Evolutionary conservation across 2,888 invertebrate genomes (phyloP).

Genomic region (Caenorhabditis plicata): DNA sequence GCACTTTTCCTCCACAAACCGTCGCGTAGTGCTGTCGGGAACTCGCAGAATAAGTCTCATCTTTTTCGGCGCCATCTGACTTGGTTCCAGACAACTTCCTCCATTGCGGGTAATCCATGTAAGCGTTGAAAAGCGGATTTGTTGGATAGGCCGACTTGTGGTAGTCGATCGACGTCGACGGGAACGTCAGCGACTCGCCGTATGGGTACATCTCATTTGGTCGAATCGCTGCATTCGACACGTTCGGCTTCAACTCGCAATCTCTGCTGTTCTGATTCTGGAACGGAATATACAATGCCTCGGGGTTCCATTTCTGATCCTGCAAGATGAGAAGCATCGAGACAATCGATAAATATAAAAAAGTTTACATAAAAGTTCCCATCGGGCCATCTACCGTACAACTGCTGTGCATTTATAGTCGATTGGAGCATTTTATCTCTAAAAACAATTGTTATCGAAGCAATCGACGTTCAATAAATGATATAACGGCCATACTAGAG

Average conservation of each 20-base stretch:
- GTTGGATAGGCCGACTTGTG: slow-evolving; percentile 21
- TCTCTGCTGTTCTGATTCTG: slow-evolving; percentile 13
- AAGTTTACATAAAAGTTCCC: slow-evolving; percentile 19
- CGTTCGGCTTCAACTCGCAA: too few relatives aligned
- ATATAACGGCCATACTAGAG: too few relatives aligned
- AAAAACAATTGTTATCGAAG: too few relatives aligned
- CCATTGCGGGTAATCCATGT: slow-evolving; percentile 26
- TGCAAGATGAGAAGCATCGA: slow-evolving; percentile 1
- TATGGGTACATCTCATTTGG: slow-evolving; percentile 20
- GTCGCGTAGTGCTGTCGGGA: background rate
- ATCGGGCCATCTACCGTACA: slow-evolving; percentile 25
- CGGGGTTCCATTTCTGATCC: slow-evolving; percentile 14
- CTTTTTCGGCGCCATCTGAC: background rate
- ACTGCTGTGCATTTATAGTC: slow-evolving; percentile 19
- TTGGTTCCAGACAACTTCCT: background rate
- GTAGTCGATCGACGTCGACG: slow-evolving; percentile 20
- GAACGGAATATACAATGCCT: slow-evolving; percentile 10
- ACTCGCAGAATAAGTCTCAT: background rate
- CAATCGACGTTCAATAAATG: too few relatives aligned
- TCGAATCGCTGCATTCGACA: background rate
- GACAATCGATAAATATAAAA: background rate
- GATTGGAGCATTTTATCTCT: slow-evolving; percentile 33
- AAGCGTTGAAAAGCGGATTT: slow-evolving; percentile 11
- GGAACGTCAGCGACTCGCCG: slow-evolving; percentile 11
- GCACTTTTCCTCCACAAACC: background rate